A percentile compares a stretch with the other conserved stretches of the same genome.
Evolutionary conservation across 2,113 vertebrate species (phyloP).

Genomic region (Ictidomys tridecemlineatus): DNA sequence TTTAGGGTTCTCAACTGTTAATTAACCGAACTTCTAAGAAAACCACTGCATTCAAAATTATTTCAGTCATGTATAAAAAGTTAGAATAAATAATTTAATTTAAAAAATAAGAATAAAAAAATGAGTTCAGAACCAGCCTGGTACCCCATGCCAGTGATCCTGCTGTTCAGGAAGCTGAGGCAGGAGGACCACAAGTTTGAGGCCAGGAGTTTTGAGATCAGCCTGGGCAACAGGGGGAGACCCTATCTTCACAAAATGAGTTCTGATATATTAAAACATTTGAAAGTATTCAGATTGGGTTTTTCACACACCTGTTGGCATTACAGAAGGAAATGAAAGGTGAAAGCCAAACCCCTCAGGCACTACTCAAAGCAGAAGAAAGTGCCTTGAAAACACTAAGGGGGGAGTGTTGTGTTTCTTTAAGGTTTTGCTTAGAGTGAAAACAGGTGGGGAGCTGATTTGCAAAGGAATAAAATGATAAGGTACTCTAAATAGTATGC

Average conservation of each 20-base stretch:
- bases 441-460: background rate
- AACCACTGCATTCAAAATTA: constrained; percentile 16
- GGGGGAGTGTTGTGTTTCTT: background rate
- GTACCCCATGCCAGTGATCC: background rate
- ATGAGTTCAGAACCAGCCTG: background rate
- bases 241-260: background rate
- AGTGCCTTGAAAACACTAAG: constrained; percentile 20
- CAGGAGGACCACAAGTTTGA: background rate
- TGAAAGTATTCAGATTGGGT: background rate
- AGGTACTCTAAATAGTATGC: background rate
- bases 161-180: background rate
- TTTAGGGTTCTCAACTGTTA: constrained; percentile 23
- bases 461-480: constrained; percentile 44
- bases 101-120: too few relatives aligned
- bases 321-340: constrained; percentile 30
- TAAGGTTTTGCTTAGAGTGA: constrained; percentile 30
- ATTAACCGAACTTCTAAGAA: constrained; percentile 22
- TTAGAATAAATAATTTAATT: too few relatives aligned
- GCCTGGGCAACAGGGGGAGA: background rate
- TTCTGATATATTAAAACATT: background rate
- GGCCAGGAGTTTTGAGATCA: background rate
- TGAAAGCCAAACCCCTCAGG: background rate
- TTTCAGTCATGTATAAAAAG: too few relatives aligned
- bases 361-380: background rate
- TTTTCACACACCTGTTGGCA: background rate